phyloP scores from a whole-genome alignment of 1,140 invertebrate genomes.

The Temnothorax curvispinosus region DNA sequence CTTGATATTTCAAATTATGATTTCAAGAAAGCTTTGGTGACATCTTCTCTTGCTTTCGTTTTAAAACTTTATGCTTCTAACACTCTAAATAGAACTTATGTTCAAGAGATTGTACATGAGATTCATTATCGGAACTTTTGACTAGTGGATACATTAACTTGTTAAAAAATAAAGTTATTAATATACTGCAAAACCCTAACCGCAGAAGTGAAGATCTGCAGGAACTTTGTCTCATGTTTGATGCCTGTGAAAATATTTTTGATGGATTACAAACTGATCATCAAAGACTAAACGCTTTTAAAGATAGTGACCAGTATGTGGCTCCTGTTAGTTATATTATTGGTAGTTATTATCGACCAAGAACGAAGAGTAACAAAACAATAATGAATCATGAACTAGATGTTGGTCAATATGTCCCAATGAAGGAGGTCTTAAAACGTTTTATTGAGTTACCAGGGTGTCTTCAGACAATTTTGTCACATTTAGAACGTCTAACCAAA shows the following conservation, averaged over 20 bases:
- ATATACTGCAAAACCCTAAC: background rate
- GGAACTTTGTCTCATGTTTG: background rate
- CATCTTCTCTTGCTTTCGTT: background rate
- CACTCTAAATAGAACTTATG: background rate
- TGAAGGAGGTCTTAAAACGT: slow-evolving; percentile 4
- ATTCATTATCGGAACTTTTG: background rate
- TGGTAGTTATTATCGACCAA: background rate
- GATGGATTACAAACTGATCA: background rate
- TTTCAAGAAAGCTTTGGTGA: slow-evolving; percentile 8
- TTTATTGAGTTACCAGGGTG: slow-evolving; percentile 2
- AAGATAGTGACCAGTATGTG: background rate
- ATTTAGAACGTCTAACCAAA: background rate
- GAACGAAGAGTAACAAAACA: background rate
- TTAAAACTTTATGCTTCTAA: background rate
- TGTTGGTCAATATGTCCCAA: background rate
- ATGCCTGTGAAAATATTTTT: slow-evolving; percentile 15
- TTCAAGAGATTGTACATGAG: slow-evolving; percentile 4
- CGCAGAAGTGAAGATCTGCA: background rate
- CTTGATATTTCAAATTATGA: background rate
- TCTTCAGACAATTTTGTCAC: background rate
- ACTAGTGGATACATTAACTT: background rate
- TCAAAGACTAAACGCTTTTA: background rate
- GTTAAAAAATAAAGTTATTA: slow-evolving; percentile 24
- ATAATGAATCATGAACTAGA: slow-evolving; percentile 11
- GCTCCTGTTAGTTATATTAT: background rate